phyloP scores from a whole-genome alignment of 2,888 invertebrate species.

The Tetheella fluctuosa region DNA sequence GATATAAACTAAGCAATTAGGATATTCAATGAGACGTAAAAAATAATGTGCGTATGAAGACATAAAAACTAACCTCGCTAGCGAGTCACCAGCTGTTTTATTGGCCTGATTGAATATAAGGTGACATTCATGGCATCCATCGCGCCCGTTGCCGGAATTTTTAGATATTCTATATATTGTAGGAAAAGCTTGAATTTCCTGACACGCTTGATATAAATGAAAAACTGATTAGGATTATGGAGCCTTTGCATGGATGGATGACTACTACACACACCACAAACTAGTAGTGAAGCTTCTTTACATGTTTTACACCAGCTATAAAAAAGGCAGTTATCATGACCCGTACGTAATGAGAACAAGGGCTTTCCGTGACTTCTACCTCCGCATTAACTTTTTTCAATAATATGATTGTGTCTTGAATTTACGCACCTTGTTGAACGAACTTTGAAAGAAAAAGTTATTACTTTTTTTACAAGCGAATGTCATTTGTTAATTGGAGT shows the following conservation, averaged over 20 bases:
- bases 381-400: not conserved
- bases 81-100: slow-evolving; percentile 12
- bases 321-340: not conserved
- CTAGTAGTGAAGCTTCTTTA: not conserved
- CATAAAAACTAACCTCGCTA: slow-evolving; percentile 14
- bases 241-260: not conserved
- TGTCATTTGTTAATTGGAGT: slow-evolving; percentile 59
- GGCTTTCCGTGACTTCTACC: not conserved
- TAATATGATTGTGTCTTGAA: slow-evolving; percentile 19
- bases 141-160: not conserved
- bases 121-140: not conserved
- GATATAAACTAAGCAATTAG: slow-evolving; percentile 12
- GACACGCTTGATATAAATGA: too few relatives aligned
- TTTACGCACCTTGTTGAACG: slow-evolving; percentile 28
- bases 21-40: slow-evolving; percentile 1
- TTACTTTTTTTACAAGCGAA: slow-evolving; percentile 19
- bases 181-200: too few relatives aligned
- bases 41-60: slow-evolving; percentile 16
- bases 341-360: not conserved
- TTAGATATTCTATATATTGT: not conserved
- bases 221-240: too few relatives aligned
- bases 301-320: not conserved
- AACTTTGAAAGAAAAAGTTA: slow-evolving; percentile 51
- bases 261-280: not conserved
- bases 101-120: slow-evolving; percentile 3